phyloP scores from a whole-genome alignment of 2,113 vertebrate genomes.

The Panthera uncia region DNA sequence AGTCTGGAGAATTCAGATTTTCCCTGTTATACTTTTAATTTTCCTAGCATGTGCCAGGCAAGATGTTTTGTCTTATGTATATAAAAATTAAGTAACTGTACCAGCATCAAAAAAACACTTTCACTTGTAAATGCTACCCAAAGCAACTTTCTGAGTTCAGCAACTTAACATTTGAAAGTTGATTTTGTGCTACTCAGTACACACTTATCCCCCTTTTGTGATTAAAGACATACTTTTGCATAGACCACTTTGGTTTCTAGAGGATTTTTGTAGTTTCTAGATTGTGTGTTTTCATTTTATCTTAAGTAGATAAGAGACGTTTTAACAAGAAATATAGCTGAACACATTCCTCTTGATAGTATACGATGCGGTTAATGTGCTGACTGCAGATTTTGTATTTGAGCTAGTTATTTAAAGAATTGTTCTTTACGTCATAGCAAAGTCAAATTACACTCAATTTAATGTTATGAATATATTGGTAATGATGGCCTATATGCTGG shows the following conservation, averaged over 20 bases:
- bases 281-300: constrained; percentile 57
- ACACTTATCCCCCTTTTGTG: not conserved
- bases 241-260: not conserved
- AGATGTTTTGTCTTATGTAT: constrained; percentile 31
- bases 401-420: constrained; percentile 8
- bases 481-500: not conserved
- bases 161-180: constrained; percentile 13
- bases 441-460: constrained; percentile 16
- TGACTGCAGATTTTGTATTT: not conserved
- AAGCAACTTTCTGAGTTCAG: not conserved
- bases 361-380: not conserved
- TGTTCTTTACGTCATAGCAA: not conserved
- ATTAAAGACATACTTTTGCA: not conserved
- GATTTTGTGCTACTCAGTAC: not conserved
- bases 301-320: constrained; percentile 16
- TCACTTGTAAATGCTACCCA: not conserved
- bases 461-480: not conserved
- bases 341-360: not conserved
- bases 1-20: not conserved
- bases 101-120: not conserved
- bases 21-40: not conserved
- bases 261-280: not conserved
- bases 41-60: not conserved
- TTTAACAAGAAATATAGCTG: constrained; percentile 13
- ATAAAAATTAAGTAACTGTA: not conserved